Percentiles rank a stretch among this genome's conserved stretches.
These are phyloP conservation scores for Cryptoblepharus egeriae DNA, from an alignment of 2,797 vertebrate genomes.

Conservation along the genomic window DNA sequence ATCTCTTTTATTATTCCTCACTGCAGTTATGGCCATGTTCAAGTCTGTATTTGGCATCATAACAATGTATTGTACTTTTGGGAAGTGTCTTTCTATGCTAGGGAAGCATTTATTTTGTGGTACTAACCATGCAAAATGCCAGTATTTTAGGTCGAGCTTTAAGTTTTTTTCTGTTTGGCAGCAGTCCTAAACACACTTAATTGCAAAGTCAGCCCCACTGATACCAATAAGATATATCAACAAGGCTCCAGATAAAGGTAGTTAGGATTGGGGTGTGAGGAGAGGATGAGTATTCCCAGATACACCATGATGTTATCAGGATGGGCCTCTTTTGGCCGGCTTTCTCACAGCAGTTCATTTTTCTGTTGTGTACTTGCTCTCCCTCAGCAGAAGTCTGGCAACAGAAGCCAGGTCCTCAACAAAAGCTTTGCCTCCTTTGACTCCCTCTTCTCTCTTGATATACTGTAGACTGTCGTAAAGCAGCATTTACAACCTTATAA, in stretches of 20 bases:
- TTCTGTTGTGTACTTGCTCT: constrained; percentile 66
- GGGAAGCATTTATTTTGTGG: constrained; percentile 46
- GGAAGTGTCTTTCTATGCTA: constrained; percentile 14
- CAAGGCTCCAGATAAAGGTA: constrained; percentile 15
- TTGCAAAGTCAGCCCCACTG: neutral
- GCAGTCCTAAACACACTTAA: neutral
- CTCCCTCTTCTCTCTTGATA: constrained; percentile 60
- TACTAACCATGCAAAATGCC: constrained; percentile 29
- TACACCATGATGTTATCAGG: constrained; percentile 68
- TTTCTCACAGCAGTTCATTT: constrained; percentile 71
- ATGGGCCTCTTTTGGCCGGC: constrained; percentile 68
- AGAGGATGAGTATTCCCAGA: constrained; percentile 73
- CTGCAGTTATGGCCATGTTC: neutral
- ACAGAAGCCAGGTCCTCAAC: constrained; percentile 64
- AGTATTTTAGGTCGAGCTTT: constrained; percentile 32
- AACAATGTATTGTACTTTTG: constrained; percentile 22
- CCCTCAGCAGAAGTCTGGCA: constrained; percentile 71
- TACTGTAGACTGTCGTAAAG: constrained; percentile 52
- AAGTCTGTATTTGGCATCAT: neutral
- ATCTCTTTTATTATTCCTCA: neutral
- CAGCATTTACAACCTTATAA: constrained; percentile 67
- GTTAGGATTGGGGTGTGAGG: constrained; percentile 10
- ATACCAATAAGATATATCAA: neutral
- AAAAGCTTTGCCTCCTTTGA: constrained; percentile 64
- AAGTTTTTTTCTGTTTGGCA: neutral